Evolutionary conservation across 2,888 invertebrate species (phyloP).

Genomic region (Platynereis dumerilii): DNA sequence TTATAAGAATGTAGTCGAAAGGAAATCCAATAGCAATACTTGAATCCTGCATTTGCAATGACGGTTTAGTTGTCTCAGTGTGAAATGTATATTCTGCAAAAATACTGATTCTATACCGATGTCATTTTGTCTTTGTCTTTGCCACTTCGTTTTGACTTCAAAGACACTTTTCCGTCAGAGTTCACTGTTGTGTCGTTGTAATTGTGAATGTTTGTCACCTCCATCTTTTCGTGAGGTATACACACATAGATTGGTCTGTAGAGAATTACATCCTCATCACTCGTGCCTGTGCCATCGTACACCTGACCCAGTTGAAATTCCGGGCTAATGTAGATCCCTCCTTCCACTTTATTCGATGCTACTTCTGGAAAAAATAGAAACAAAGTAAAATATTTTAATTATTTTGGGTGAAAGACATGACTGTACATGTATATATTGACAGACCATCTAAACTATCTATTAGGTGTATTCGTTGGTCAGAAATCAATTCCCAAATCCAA

Average conservation of each 20-base stretch:
- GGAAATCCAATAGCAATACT: too few relatives aligned
- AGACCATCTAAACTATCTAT: too few relatives aligned
- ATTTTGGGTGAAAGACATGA: too few relatives aligned
- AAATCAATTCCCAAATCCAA: too few relatives aligned
- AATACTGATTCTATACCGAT: slow-evolving; percentile 18
- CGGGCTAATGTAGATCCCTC: slow-evolving; percentile 78
- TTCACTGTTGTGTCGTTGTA: slow-evolving; percentile 1
- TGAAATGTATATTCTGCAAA: too few relatives aligned
- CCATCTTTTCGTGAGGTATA: slow-evolving; percentile 40
- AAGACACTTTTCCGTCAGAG: slow-evolving; percentile 5
- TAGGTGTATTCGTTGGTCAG: too few relatives aligned
- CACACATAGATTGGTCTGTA: slow-evolving; percentile 68
- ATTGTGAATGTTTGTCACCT: slow-evolving; percentile 40
- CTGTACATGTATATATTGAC: too few relatives aligned
- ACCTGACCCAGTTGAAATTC: slow-evolving; percentile 81
- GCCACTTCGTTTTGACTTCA: slow-evolving; percentile 9
- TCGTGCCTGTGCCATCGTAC: slow-evolving; percentile 72
- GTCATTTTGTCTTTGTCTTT: slow-evolving; percentile 20
- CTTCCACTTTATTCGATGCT: slow-evolving; percentile 72
- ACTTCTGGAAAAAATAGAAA: slow-evolving; percentile 2
- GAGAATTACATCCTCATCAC: slow-evolving; percentile 69
- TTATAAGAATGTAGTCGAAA: too few relatives aligned
- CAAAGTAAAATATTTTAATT: not conserved
- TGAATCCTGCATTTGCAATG: too few relatives aligned
- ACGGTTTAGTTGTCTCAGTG: too few relatives aligned